Evolutionary conservation across 2,113 vertebrate genomes (phyloP).

Genomic region (Oryzias melastigma): DNA sequence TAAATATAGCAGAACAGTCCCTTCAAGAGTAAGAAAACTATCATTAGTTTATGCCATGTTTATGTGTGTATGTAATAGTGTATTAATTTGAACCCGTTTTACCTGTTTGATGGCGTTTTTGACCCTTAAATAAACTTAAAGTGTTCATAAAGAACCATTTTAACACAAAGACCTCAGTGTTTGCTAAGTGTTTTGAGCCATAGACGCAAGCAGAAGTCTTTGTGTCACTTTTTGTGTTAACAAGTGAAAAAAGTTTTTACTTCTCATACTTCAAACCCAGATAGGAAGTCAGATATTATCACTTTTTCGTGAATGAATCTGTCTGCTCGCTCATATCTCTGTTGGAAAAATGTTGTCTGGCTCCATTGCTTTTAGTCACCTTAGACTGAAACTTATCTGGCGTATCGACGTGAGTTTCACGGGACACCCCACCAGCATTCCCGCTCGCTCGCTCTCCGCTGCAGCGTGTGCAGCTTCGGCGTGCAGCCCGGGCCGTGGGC

Average conservation of each 20-base stretch:
- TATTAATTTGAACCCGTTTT: background rate
- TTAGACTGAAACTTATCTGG: constrained; percentile 28
- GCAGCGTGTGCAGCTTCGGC: constrained; percentile 16
- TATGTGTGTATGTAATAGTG: too few relatives aligned
- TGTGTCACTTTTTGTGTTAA: background rate
- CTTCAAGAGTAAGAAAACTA: too few relatives aligned
- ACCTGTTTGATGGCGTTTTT: background rate
- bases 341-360: constrained; percentile 47
- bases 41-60: too few relatives aligned
- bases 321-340: background rate
- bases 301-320: background rate
- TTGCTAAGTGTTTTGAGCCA: background rate
- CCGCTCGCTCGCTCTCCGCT: constrained; percentile 8
- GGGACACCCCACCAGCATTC: constrained; percentile 13
- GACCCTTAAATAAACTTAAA: constrained; percentile 27
- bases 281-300: constrained; percentile 24
- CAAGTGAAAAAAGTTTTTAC: too few relatives aligned
- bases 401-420: constrained; percentile 26
- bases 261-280: background rate
- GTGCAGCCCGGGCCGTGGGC: constrained; percentile 18
- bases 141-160: constrained; percentile 4
- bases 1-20: too few relatives aligned
- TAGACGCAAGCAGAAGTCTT: background rate
- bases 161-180: constrained; percentile 22
- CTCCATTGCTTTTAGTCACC: constrained; percentile 46